phyloP scores from a whole-genome alignment of 2,888 invertebrate species.

The Rugalucina vietnamica region DNA sequence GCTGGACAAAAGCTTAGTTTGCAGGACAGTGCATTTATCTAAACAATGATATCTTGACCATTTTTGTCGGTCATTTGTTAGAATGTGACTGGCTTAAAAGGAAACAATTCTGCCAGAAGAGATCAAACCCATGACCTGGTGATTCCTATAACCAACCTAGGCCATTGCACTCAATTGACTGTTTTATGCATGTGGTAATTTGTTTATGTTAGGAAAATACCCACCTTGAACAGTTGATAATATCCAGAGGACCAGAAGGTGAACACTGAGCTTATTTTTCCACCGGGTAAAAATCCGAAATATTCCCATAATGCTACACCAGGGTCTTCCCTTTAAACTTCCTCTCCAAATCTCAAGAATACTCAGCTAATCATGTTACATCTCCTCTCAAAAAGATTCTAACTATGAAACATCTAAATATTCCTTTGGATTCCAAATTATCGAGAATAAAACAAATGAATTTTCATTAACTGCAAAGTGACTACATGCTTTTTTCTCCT shows the following conservation, averaged over 20 bases:
- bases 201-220: not conserved
- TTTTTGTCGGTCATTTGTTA: no score
- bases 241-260: not conserved
- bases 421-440: not conserved
- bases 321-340: not conserved
- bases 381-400: not conserved
- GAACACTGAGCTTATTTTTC: not conserved
- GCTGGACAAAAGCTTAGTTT: no score
- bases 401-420: not conserved
- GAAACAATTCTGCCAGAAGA: no score
- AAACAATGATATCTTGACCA: no score
- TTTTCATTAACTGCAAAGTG: not conserved
- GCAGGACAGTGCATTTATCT: no score
- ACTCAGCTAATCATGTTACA: not conserved
- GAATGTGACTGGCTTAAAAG: no score
- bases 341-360: not conserved
- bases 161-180: no score
- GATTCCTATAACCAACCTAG: no score
- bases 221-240: not conserved
- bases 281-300: not conserved
- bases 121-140: no score
- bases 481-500: not conserved
- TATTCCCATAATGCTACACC: not conserved
- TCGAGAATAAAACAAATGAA: not conserved
- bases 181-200: no score